Evolutionary conservation across 2,797 vertebrate species (phyloP).

Genomic region (Phalanger gymnotis): DNA sequence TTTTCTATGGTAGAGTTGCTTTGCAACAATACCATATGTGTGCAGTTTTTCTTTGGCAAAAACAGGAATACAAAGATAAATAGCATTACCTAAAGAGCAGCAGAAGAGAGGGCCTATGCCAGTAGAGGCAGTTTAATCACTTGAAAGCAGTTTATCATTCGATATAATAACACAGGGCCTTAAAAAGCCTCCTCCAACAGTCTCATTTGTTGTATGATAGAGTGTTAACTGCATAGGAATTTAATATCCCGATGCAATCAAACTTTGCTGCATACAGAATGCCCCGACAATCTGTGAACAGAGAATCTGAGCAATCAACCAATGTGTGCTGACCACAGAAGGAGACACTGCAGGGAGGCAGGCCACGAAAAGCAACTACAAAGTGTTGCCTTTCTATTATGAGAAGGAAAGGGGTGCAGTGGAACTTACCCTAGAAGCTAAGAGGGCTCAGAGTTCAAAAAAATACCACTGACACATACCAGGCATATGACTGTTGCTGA

Average conservation of each 20-base stretch:
- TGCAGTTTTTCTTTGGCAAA: slow-evolving; percentile 34
- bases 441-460: background rate
- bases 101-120: slow-evolving; percentile 31
- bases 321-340: background rate
- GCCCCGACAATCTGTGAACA: slow-evolving; percentile 12
- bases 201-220: slow-evolving; percentile 59
- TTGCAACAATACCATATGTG: background rate
- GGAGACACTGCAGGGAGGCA: background rate
- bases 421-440: background rate
- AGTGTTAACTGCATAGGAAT: slow-evolving; percentile 52
- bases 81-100: slow-evolving; percentile 51
- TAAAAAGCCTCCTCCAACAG: slow-evolving; percentile 58
- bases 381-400: background rate
- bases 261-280: slow-evolving; percentile 27
- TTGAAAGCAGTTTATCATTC: slow-evolving; percentile 66
- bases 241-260: slow-evolving; percentile 56
- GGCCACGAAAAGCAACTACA: background rate
- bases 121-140: slow-evolving; percentile 59
- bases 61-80: slow-evolving; percentile 45
- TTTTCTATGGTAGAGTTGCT: background rate
- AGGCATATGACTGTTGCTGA: background rate
- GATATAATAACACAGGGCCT: slow-evolving; percentile 64
- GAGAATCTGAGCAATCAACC: background rate
- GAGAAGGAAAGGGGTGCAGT: background rate
- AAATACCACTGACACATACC: background rate